These are phyloP conservation scores for Drosophila parabipectinata DNA, from an alignment of 1,140 invertebrate genomes.

Conservation along the genomic window DNA sequence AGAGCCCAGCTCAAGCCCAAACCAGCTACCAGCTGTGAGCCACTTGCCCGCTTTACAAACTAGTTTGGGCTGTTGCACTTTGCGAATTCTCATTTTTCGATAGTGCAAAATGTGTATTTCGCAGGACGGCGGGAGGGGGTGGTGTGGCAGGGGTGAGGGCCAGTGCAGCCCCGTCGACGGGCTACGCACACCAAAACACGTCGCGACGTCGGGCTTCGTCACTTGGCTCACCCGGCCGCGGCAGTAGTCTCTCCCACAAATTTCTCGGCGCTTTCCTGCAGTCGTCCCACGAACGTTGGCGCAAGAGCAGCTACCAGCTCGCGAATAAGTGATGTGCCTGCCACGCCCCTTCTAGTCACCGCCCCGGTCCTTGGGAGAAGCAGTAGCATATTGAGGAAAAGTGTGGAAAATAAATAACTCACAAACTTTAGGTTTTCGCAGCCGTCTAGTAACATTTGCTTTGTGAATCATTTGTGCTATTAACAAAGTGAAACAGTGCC, in stretches of 20 bases:
- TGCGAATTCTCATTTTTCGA: conserved; percentile 54
- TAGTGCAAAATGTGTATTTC: conserved; percentile 45
- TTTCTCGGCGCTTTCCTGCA: conserved; percentile 63
- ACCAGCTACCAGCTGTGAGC: conserved; percentile 28
- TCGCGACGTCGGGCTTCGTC: conserved; percentile 13
- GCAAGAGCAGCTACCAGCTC: conserved; percentile 27
- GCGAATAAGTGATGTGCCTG: conserved; percentile 16
- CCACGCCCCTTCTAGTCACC: conserved; percentile 5
- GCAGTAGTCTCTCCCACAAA: conserved; percentile 49
- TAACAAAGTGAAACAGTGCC: neutral
- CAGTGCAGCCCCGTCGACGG: neutral
- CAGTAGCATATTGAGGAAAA: conserved; percentile 33
- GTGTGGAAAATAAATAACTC: conserved; percentile 16
- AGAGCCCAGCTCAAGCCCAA: conserved; percentile 11
- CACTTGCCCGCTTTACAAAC: conserved; percentile 39
- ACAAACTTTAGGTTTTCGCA: neutral
- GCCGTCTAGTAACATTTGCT: conserved; percentile 1
- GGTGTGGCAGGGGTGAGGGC: neutral
- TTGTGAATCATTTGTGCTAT: conserved; percentile 12
- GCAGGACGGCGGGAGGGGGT: neutral
- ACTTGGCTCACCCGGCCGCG: conserved; percentile 33
- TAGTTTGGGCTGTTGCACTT: conserved; percentile 48
- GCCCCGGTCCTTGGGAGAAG: conserved; percentile 37
- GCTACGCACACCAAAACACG: conserved; percentile 28
- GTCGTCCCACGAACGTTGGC: conserved; percentile 65